Conservation (phyloP, 2,888 invertebrate genomes). For the Micropterix aruncella region DNA sequence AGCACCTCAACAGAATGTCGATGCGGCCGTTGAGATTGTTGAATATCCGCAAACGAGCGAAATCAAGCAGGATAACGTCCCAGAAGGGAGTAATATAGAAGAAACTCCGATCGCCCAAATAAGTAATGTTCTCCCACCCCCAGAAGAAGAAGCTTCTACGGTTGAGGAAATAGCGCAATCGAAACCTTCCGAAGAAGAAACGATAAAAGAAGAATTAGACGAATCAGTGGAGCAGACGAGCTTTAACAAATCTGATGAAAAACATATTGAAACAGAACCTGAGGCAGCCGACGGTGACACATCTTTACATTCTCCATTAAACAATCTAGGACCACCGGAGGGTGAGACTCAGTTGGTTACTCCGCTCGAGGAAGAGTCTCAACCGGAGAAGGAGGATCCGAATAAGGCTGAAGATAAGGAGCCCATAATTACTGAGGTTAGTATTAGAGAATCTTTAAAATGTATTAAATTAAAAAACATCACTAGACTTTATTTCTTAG, state of each 20-base stretch:
- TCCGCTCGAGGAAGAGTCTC: neutral
- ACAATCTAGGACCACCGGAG: neutral
- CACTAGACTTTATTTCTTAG: too few species aligned
- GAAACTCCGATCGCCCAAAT: too few species aligned
- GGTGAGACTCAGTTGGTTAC: neutral
- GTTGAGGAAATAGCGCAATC: neutral
- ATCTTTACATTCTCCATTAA: neutral
- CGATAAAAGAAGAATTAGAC: slow-evolving; percentile 25
- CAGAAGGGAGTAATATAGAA: neutral
- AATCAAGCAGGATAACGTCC: neutral
- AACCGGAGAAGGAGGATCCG: slow-evolving; percentile 1
- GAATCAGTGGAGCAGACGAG: slow-evolving; percentile 13
- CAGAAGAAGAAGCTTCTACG: too few species aligned
- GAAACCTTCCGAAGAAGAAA: neutral
- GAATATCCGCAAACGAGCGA: too few species aligned
- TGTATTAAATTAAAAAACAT: too few species aligned
- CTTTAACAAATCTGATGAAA: neutral
- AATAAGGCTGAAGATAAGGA: too few species aligned
- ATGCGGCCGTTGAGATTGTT: slow-evolving; percentile 7
- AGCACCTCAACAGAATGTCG: slow-evolving; percentile 5
- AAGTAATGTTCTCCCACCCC: too few species aligned
- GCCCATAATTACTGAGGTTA: too few species aligned
- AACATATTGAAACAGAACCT: neutral
- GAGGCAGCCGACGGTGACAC: slow-evolving; percentile 7
- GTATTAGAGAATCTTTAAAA: too few species aligned